A percentile compares a stretch with the other conserved stretches of the same genome.
phyloP scores from a whole-genome alignment of 2,797 vertebrate species.

The Florisuga fusca region DNA sequence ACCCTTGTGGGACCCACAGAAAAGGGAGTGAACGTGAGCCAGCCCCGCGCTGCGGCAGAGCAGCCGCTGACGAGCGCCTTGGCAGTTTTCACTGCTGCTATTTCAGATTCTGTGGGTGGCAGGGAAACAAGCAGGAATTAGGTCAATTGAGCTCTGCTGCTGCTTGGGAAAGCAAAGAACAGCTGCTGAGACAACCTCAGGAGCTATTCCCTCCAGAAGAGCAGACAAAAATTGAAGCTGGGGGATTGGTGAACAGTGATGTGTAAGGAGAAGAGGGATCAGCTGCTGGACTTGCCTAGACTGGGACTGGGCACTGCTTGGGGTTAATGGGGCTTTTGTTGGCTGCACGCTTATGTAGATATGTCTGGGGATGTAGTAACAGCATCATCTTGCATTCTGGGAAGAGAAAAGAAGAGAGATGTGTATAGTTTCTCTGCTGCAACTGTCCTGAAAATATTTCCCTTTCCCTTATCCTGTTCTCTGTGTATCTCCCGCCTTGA shows the following conservation, averaged over 20 bases:
- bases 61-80: neutral
- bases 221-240: constrained; percentile 29
- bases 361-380: neutral
- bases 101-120: constrained; percentile 57
- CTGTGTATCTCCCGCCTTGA: neutral
- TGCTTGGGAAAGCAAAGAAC: constrained; percentile 60
- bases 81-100: constrained; percentile 46
- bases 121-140: constrained; percentile 71
- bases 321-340: neutral
- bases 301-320: neutral
- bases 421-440: neutral
- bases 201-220: constrained; percentile 34
- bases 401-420: neutral
- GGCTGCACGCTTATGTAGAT: neutral
- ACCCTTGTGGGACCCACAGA: neutral
- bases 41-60: neutral
- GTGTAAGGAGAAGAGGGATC: neutral
- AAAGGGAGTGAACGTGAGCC: neutral
- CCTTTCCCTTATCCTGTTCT: neutral
- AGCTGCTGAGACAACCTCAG: constrained; percentile 57
- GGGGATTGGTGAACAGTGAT: neutral
- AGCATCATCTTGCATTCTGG: neutral
- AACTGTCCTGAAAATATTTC: neutral
- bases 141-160: constrained; percentile 72
- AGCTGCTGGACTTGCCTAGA: neutral